Base-by-base conservation (phyloP, 2,888 invertebrate genomes). In the Teleogryllus oceanicus region DNA sequence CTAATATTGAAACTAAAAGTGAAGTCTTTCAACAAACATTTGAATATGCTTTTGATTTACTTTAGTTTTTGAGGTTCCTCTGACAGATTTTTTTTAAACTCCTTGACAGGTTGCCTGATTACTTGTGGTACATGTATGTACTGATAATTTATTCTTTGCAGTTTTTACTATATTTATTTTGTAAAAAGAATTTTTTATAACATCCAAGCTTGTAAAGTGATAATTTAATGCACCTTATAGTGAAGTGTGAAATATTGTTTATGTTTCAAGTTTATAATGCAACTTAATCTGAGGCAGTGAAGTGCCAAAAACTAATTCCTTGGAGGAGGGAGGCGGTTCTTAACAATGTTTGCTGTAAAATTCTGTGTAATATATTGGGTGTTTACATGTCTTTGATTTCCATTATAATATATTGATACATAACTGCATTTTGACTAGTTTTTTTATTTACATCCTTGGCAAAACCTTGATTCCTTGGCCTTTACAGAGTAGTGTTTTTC, bases 161-260 rank as follows among this genome's bases (percentile, higher is more conserved):
- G n/a, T 62, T 62, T 62, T 62, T 62, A 62, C n/a, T 62, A n/a
- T 62, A 62, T 62, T 62, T 62, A 62, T 62, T 62, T 62, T 62
- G 62, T 62, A 62, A 62, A 62, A 62, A 62, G 62, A 18, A 62
- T 62, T 62, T 62, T 62, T 62, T 62, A 62, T 62, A 18, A 62
- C 16, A 62, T 62, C 8, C 62, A 62, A 62, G 37, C 62, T 62
- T 62, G 62, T 62, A 62, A 62, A 62, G 62, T 62, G 62, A 62
- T 62, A 62, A 62, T 13, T 62, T 62, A 62, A 62, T 62, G 13
- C 62, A 62, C 62, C 62, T 62, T 62, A 62, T 62, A 10, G 62
- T 18, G 62, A 62, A n/a, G 13, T 62, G 62, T 62, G 62, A 62
- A 5, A 62, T 62, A 62, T 18, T 18, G 37, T 37, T 37, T 62